phyloP scores from a whole-genome alignment of 2,113 vertebrate species.

The Rattus rattus region DNA sequence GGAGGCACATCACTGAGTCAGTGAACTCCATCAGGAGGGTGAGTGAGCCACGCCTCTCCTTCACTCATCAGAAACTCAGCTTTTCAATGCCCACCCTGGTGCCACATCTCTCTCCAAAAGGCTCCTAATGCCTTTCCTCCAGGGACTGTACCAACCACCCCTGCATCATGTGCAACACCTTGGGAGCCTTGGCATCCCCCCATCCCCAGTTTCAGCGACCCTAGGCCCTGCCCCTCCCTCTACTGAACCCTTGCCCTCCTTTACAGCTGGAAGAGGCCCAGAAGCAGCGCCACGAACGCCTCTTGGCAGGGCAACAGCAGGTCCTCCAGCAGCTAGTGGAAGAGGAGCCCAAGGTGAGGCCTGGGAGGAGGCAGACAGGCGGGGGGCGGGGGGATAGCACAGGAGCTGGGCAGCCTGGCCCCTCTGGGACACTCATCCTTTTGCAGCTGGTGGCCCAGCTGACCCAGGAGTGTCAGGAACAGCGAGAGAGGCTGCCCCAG shows the following conservation, averaged over 20 bases:
- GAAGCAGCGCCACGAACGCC: slow-evolving; percentile 89
- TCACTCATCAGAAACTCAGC: background rate
- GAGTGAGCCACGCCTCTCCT: slow-evolving; percentile 77
- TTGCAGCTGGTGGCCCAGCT: slow-evolving; percentile 86
- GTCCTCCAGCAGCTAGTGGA: slow-evolving; percentile 88
- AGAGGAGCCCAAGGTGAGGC: slow-evolving; percentile 89
- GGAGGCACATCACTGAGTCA: slow-evolving; percentile 91
- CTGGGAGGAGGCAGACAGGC: rapidly evolving
- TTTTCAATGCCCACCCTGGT: background rate
- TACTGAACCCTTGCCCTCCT: background rate
- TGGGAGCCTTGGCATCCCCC: too few species aligned
- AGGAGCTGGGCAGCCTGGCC: background rate
- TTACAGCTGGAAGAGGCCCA: slow-evolving; percentile 91
- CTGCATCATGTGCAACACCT: background rate
- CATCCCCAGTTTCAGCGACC: background rate
- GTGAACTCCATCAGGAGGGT: slow-evolving; percentile 90
- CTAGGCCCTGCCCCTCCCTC: background rate
- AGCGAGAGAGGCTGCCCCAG: slow-evolving; percentile 84
- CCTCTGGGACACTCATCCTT: background rate
- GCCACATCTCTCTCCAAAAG: background rate
- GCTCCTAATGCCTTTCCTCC: background rate
- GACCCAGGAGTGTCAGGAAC: slow-evolving; percentile 85
- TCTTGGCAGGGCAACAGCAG: slow-evolving; percentile 86
- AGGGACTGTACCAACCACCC: background rate
- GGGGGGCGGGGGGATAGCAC: background rate